Percentiles rank a stretch among this genome's conserved stretches.
phyloP scores from a whole-genome alignment of 2,113 vertebrate genomes.

The Probosciger aterrimus region DNA sequence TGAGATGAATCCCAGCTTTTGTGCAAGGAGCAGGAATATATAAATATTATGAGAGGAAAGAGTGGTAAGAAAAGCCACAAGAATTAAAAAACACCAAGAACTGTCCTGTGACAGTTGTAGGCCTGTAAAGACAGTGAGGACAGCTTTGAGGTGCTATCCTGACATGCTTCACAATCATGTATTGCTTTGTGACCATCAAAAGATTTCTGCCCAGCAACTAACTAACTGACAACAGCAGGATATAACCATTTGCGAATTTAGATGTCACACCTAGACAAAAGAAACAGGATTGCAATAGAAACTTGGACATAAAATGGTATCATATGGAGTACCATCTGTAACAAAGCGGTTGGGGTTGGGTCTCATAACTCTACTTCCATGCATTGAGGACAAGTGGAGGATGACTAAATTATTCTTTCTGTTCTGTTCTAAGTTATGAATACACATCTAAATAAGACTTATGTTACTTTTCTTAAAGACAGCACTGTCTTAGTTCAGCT shows the following conservation, averaged over 20 bases:
- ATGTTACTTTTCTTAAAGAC: background rate
- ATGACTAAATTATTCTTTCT: background rate
- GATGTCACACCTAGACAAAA: background rate
- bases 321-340: background rate
- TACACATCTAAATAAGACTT: background rate
- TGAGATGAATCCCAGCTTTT: background rate
- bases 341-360: background rate
- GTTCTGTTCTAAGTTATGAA: background rate
- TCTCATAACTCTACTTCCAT: background rate
- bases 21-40: background rate
- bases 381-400: background rate
- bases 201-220: background rate
- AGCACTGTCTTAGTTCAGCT: background rate
- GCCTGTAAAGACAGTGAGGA: background rate
- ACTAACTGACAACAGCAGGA: background rate
- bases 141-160: background rate
- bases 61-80: background rate
- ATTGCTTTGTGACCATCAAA: background rate
- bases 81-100: background rate
- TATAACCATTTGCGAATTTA: background rate
- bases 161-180: background rate
- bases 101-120: background rate
- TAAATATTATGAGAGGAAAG: background rate
- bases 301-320: background rate
- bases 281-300: background rate